Base-by-base conservation (phyloP, 2,888 invertebrate genomes). In the Cantharis rustica region DNA sequence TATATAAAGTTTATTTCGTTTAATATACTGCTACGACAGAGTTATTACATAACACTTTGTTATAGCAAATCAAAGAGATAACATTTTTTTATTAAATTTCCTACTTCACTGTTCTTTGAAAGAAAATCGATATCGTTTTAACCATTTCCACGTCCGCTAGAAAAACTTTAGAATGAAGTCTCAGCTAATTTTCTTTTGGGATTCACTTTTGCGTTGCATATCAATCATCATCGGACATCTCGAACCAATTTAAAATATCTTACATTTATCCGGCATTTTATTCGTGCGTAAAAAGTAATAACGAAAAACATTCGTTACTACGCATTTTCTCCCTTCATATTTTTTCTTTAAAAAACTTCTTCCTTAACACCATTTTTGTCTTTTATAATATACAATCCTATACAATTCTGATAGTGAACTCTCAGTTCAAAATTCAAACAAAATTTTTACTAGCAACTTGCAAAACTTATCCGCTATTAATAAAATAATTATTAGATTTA, bases 111-210 rank as follows among this genome's bases (percentile, higher is more conserved):
- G 69, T 26, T 47, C 16, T 13, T 20, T 74, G 69, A 69, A 74
- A 70, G 69, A 17, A 69, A 74, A 74, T 74, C 74, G 64, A 74
- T 74, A 70, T 15, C 15, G 47, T 20, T 68, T 64, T 64, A 31
- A 20, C 31, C 62, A 70, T 31, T 70, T 23, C 17, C 27, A 16
- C 26, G 26, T 31, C 20, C 27, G 20, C 17, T 63, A 47, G 47
- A 70, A 69, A 64, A 74, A 63, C 47, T 74, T 74, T 62, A 66
- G 47, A 68, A 61, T 68, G 47, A 74, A 73, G 69, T 74, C 74
- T 16, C 26, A 63, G 69, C 69, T 74, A 74, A 74, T 74, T 74
- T 69, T 74, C 74, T 70, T 74, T 61, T 16, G n/a, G 68, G 73
- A 73, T 73, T 73, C 68, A 61, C 68, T 62, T 73, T 23, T 16